These are phyloP conservation scores for Colostygia pectinataria DNA, from an alignment of 2,888 invertebrate species.

Conservation along the genomic window DNA sequence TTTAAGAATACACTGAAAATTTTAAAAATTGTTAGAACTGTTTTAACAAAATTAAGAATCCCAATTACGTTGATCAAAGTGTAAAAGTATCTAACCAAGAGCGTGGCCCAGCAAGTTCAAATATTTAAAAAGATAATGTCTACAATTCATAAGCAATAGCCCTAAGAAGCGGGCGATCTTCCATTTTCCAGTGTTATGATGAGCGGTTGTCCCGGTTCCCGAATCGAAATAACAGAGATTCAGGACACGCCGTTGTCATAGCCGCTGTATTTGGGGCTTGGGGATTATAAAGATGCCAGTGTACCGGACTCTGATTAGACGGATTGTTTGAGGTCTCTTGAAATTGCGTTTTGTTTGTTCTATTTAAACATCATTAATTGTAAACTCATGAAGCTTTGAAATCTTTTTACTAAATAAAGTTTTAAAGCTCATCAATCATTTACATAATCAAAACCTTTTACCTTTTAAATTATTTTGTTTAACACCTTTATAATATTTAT, in stretches of 20 bases:
- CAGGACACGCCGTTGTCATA: constrained; percentile 8
- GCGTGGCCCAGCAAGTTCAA: background rate
- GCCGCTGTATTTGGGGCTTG: constrained; percentile 5
- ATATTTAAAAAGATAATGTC: background rate
- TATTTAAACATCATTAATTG: too few relatives aligned
- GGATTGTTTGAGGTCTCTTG: background rate
- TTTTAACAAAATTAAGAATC: too few relatives aligned
- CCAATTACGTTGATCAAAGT: background rate
- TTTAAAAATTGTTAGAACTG: too few relatives aligned
- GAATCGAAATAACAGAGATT: constrained; percentile 23
- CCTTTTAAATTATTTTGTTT: too few relatives aligned
- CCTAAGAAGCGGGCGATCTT: constrained; percentile 1
- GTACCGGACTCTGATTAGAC: background rate
- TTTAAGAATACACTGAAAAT: too few relatives aligned
- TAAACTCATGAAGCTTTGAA: too few relatives aligned
- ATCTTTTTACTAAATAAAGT: too few relatives aligned
- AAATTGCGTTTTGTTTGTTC: too few relatives aligned
- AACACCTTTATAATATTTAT: too few relatives aligned
- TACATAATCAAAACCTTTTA: too few relatives aligned
- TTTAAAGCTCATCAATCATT: too few relatives aligned
- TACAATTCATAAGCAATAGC: constrained; percentile 1
- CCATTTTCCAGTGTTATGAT: background rate
- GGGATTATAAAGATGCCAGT: constrained; percentile 5
- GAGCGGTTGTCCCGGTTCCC: constrained; percentile 11
- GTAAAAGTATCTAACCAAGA: background rate